Base-by-base conservation (phyloP, 2,113 vertebrate species). In the Lontra canadensis region DNA sequence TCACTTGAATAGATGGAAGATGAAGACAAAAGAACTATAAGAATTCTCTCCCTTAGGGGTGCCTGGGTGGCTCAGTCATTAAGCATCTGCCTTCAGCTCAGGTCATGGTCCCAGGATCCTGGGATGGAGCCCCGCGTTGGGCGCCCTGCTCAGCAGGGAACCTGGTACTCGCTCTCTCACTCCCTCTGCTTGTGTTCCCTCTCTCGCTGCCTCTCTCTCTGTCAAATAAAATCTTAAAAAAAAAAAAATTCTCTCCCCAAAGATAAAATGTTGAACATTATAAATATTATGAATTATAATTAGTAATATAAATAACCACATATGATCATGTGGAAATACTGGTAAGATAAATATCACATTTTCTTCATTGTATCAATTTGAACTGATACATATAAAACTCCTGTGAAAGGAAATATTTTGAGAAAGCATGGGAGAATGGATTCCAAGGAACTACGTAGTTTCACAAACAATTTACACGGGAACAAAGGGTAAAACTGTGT, bases 371-470 rank as follows among this genome's bases (percentile, higher is more conserved):
- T 78, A 95, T 97, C 94, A 95, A 90, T 97, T 97, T 98, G 88
- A 98, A 98, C 93, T 96, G 83, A 80, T 89, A 97, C 96, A 98
- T 95, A 97, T 98, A 98, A 98, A 98, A 98, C 88, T 95, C 95
- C 90, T 79, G 26, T 97, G 93, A 97, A 95, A 97, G 87, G 82
- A 97, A 98, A 95, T 97, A 97, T 98, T 98, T 98, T 93, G 97
- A 63, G 90, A 95, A 98, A 97, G 39, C 52, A 97, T 95, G 85
- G 2, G 4, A 14, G 85, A 59, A 80, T 25, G 92, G 93, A 93
- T 92, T 96, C 52, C 44, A 11, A 95, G 97, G 92, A 97, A 44
- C 36, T 95, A 67, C 36, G 79, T 79, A 94, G 88, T 90, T 96
- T 96, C 90, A 96, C 71, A 85, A 93, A 25, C 87, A 96, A 63